Evolutionary conservation across 2,113 vertebrate species (phyloP).

Genomic region (Australoheros scitulus): DNA sequence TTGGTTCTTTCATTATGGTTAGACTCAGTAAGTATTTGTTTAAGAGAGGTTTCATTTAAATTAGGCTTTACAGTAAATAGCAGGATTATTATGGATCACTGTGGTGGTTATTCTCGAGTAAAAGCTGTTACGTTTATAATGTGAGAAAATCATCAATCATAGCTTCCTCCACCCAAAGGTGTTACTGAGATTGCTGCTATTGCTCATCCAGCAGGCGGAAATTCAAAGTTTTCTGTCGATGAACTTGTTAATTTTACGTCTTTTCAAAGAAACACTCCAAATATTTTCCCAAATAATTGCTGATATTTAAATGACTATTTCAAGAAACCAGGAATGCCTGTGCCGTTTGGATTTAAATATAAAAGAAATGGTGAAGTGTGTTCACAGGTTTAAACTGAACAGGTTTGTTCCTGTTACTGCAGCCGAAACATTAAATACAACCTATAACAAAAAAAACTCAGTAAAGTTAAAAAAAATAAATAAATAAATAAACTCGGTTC

Average conservation of each 20-base stretch:
- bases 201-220: not conserved
- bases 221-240: not conserved
- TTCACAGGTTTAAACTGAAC: not conserved
- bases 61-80: not conserved
- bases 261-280: not conserved
- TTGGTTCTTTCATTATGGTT: slow-evolving; percentile 21
- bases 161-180: not conserved
- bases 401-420: not conserved
- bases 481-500: too few relatives aligned
- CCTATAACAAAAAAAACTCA: not conserved
- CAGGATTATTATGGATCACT: not conserved
- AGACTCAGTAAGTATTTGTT: slow-evolving; percentile 14
- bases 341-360: not conserved
- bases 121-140: not conserved
- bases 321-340: not conserved
- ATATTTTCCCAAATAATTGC: not conserved
- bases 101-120: not conserved
- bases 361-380: not conserved
- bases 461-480: too few relatives aligned
- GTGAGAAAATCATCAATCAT: not conserved
- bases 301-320: not conserved
- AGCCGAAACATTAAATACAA: not conserved
- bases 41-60: not conserved
- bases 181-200: not conserved
- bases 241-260: not conserved